A percentile compares a stretch with the other conserved stretches of the same genome.
phyloP scores from a whole-genome alignment of 2,797 vertebrate genomes.

The Linurgus olivaceus region DNA sequence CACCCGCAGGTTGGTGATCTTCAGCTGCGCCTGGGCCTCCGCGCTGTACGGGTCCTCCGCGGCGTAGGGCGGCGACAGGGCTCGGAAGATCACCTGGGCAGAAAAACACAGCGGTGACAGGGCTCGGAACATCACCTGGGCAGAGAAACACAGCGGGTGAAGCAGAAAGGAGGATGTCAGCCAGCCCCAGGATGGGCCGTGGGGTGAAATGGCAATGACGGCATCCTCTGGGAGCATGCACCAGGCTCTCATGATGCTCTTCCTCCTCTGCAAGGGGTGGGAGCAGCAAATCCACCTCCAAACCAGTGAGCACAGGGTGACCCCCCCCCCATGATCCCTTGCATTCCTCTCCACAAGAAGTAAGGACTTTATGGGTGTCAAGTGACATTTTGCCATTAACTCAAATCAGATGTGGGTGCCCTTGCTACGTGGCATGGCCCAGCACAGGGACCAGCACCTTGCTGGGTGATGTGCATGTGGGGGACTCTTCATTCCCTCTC shows the following conservation, averaged over 20 bases:
- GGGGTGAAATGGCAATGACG: background rate
- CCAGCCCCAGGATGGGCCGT: rapidly evolving
- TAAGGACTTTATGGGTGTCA: rapidly evolving
- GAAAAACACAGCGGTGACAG: slow-evolving; percentile 77
- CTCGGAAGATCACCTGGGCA: slow-evolving; percentile 83
- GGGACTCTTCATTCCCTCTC: background rate
- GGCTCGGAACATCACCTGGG: slow-evolving; percentile 70
- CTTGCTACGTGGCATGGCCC: rapidly evolving
- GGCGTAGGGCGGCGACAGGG: slow-evolving; percentile 72
- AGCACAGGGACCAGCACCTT: rapidly evolving
- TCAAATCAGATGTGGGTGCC: background rate
- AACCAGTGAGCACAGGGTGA: rapidly evolving
- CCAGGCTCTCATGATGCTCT: background rate
- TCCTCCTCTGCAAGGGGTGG: rapidly evolving
- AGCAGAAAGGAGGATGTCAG: background rate
- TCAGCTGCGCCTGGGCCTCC: slow-evolving; percentile 85
- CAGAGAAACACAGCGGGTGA: slow-evolving; percentile 29
- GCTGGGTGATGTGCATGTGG: background rate
- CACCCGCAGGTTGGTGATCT: slow-evolving; percentile 91
- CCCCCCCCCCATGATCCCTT: background rate
- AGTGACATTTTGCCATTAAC: background rate
- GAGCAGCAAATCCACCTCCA: background rate
- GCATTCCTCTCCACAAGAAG: background rate
- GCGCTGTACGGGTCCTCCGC: slow-evolving; percentile 85
- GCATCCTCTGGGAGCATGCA: background rate